Evolutionary conservation across 2,113 vertebrate genomes (phyloP), one percentile per base, ranked within the genome.

Genomic region (Nibea albiflora): DNA sequence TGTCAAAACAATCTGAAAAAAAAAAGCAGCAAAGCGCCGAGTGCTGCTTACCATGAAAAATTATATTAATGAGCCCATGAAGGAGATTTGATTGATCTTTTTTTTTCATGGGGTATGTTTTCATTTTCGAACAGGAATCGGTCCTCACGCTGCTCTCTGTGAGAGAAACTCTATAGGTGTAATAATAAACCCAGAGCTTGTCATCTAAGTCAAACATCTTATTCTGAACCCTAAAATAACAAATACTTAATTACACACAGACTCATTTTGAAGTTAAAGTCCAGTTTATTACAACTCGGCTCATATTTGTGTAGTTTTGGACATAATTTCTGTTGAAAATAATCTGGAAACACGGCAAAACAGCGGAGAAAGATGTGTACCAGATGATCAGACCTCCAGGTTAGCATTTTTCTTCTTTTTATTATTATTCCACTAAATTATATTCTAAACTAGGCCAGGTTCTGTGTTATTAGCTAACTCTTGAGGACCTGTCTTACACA

Each of bases 21-120:
- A 31, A 31, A 64, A 42, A 64, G 14, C 19, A 56, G 28, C 63
- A 65, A 49, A 49, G 35, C 49, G 53, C 17, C 19, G 31, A 50
- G 67, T n/a, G 46, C 63, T 60, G 20, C 49, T 50, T 7, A 84
- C 50, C 78, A 56, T 84, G 85, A 76, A 73, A 46, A 78, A 86
- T 82, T 28, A 67, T 26, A 77, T 31, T 75, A 78, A 91, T 89
- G 78, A 91, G 53, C 22, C n/a, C 19, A 46, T 19, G 64, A 66
- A 84, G 28, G 24, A 31, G 42, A 42, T 84, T 35, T 20, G 69
- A 78, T 42, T 26, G 64, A 84, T 71, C 52, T 50, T 65, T 62
- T 70, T 70, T 66, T 66, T 47, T 11, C 46, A 39, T 11, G 31
- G 44, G 54, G 24, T 42, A 22, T 47, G 26, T 81, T 87, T 83